Base-by-base conservation (phyloP, 1,140 invertebrate species). In the Drosophila guanche region DNA sequence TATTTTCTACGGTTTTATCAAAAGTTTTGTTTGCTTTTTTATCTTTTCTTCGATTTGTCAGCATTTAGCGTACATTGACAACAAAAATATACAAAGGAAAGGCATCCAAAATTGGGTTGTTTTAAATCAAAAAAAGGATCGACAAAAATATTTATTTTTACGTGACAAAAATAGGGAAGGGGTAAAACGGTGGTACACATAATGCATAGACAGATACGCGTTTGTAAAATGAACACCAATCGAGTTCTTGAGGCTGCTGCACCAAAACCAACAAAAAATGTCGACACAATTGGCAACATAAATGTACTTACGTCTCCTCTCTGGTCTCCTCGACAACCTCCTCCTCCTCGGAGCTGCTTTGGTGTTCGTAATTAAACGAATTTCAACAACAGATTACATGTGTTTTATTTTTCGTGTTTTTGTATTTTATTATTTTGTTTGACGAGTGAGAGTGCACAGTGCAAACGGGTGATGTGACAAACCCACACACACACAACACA, bases 241-340 rank as follows among this genome's bases (percentile, higher is more conserved):
- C 61, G 77, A 81, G 59, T 69, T 75, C 51, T 62, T 57, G 61
- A 57, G 54, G 54, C 70, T 63, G 79, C 80, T 76, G 69, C 71
- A 69, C 66, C 66, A 69, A 69, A 69, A 69, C 66, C 66, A 69
- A 69, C 66, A 41, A 69, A 69, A 68, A 67, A 68, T 68, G 51
- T 74, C 23, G 29, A 70, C 66, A 58, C 50, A 66, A 66, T 62
- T 65, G 81, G 81, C 57, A 69, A 85, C 81, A 80, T 73, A 81
- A 85, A 78, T 50, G 69, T 90, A 95, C 94, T 95, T 94, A 95
- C 94, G 93, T 94, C 92, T 94, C 94, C 91, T 93, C 93, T 90
- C 94, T 92, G 86, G 81, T 86, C 76, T 91, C 90, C 93, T 95
- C 94, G 93, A 93, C 93, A 79, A 90, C 90, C 85, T 94, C 94